Base-by-base conservation (phyloP, 1,140 invertebrate species). In the Drosophila lacteicornis region DNA sequence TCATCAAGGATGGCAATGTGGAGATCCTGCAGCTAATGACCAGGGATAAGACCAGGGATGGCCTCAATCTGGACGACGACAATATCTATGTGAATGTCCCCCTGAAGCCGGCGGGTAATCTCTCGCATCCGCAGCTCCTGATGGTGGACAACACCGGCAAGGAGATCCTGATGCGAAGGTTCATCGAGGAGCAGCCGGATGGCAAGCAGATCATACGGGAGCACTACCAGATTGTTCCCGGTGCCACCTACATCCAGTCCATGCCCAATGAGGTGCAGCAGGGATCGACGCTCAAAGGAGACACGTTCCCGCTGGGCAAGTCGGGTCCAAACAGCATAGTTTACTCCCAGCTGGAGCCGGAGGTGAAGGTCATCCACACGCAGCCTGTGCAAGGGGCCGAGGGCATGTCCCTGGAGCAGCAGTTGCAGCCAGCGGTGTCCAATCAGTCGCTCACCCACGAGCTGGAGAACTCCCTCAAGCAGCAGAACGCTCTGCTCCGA, bases 11-110 rank as follows among this genome's bases (percentile, higher is more conserved):
- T 83, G 97, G 96, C 0, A 96, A 97, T 80, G 95, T 96, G 1
- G 97, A 97, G 93, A 96, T 97, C 55, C 92, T 97, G 47, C 93
- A 96, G 71, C 92, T 97, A n/a, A 95, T 97, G 30, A 97, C 96
- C 0, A 94, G 96, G 82, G 96, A 96, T 12, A 92, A 92, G 33
- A 88, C 73, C 0, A 69, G 79, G 0, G 86, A 91, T 15, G 66
- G 70, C 0, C 17, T 75, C 9, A 68, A 50, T 13, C 58, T 84
- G 33, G 91, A 92, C 27, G 91, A 92, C n/a, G 95, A 96, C 75
- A 94, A 95, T 79, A 93, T 94, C 40, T 94, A 95, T 74, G 94
- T 95, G 9, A 94, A 95, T 81, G 88, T 94, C n/a, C 94, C 94
- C 17, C 74, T 93, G 42, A 93, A 94, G 68, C 92, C 94, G 74